Base-by-base conservation (phyloP, 2,888 invertebrate species). In the Meta bourneti region DNA sequence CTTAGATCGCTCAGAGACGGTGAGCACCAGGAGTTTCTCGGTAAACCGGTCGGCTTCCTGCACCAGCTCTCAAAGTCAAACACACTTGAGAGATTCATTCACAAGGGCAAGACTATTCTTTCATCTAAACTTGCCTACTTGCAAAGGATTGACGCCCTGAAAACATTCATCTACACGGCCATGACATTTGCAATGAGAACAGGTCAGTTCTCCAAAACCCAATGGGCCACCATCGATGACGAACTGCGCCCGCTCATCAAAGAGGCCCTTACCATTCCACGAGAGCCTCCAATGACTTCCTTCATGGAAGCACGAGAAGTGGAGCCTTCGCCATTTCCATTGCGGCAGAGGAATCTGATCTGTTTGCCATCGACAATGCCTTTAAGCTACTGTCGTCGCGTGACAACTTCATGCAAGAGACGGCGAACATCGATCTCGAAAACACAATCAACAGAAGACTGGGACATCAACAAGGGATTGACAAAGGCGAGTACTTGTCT, bases 311-410 rank as follows among this genome's bases (percentile, higher is more conserved):
- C 6, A 51, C 6, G 0, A 19, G 9, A 7, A 7, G 9, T 0
- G 78, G 52, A 0, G 1, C 0, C 0, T 19, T n/a, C 0, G 54
- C 0, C 0, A 0, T 52, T 0, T 52, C 78, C 0, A 52, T 52
- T 8, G 52, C 52, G 6, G 51, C 78, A 0, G 78, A 52, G 9
- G 78, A 78, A 2, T 6, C 49, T 0, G 78, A 79, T 6, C 11
- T 79, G 0, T 11, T 20, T 4, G n/a, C 8, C 0, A 8, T n/a
- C n/a, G n/a, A n/a, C n/a, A n/a, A n/a, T n/a, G n/a, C n/a, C n/a
- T n/a, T n/a, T n/a, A n/a, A n/a, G 51, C 0, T n/a, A n/a, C n/a
- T n/a, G n/a, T 0, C 0, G 1, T 2, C 0, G 0, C 5, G 6
- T 0, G 0, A n/a, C 0, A 49, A 16, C 48, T 75, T 48, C 2